A percentile compares a stretch with the other conserved stretches of the same genome.
Conservation (phyloP, 2,888 invertebrate genomes). For the Escarpia spicata region DNA sequence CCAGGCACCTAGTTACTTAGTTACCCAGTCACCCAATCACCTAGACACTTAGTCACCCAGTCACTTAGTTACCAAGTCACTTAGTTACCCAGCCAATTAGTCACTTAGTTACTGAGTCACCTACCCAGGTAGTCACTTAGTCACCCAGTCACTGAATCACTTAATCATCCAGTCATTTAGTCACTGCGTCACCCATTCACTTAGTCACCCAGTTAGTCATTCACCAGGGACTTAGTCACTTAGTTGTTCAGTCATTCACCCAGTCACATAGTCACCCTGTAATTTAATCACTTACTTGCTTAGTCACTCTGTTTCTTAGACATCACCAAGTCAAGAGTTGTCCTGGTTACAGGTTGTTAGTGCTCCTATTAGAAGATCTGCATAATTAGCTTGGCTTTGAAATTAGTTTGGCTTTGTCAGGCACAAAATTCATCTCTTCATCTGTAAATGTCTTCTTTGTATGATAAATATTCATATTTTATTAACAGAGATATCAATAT, state of each 20-base stretch:
- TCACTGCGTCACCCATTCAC: no score
- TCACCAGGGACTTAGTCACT: not conserved
- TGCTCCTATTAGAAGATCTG: no score
- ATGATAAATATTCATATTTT: not conserved
- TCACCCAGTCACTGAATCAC: no score
- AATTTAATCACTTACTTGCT: no score
- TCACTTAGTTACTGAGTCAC: not conserved
- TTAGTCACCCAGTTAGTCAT: not conserved
- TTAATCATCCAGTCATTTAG: no score
- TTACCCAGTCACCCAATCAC: not conserved
- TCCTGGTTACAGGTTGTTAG: no score
- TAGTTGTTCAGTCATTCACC: no score
- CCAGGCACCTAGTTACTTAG: not conserved
- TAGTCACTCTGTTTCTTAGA: no score
- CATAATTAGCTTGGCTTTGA: no score
- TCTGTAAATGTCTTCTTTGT: not conserved
- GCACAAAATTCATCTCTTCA: not conserved
- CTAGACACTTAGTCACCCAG: not conserved
- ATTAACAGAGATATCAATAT: slow-evolving; percentile 18
- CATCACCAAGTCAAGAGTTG: no score
- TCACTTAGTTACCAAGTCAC: not conserved
- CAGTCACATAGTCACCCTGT: no score
- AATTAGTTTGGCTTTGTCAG: not conserved
- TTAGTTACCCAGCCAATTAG: not conserved
- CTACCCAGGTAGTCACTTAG: not conserved